phyloP scores from a whole-genome alignment of 92 coral and sea anemone genomes.

The Bergia puertoricense region DNA sequence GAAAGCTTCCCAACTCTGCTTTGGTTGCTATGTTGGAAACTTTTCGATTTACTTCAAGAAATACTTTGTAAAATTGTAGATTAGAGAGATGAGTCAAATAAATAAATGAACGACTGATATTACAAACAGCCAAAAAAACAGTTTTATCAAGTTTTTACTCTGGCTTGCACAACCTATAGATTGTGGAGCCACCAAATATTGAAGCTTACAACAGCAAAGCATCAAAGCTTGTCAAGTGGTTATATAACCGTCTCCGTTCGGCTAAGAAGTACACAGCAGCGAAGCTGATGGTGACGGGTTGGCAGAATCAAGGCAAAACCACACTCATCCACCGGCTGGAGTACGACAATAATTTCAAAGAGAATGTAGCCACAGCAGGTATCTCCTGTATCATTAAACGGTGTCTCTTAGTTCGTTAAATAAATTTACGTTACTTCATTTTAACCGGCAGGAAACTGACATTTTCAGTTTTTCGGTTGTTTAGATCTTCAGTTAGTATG shows the following conservation, averaged over 20 bases:
- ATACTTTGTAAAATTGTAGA: no score
- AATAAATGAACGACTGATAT: no score
- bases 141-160: not conserved
- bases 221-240: slow-evolving; percentile 48
- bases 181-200: slow-evolving; percentile 60
- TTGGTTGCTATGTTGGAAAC: no score
- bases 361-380: slow-evolving; percentile 66
- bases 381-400: not conserved
- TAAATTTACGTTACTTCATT: no score
- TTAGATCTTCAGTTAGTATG: no score
- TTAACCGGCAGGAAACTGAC: no score
- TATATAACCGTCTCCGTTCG: slow-evolving; percentile 44
- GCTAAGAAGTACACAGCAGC: slow-evolving; percentile 49
- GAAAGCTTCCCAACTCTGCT: no score
- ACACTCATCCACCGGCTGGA: slow-evolving; percentile 69
- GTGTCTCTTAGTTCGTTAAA: no score
- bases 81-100: no score
- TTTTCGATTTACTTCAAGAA: no score
- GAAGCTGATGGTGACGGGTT: slow-evolving; percentile 72
- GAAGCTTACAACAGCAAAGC: slow-evolving; percentile 21
- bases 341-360: slow-evolving; percentile 54
- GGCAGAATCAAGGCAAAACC: slow-evolving; percentile 70
- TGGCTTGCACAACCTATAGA: slow-evolving; percentile 38
- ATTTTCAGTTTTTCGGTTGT: no score
- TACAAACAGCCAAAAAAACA: no score